phyloP scores from a whole-genome alignment of 2,797 vertebrate genomes.

The Channallabes apus region DNA sequence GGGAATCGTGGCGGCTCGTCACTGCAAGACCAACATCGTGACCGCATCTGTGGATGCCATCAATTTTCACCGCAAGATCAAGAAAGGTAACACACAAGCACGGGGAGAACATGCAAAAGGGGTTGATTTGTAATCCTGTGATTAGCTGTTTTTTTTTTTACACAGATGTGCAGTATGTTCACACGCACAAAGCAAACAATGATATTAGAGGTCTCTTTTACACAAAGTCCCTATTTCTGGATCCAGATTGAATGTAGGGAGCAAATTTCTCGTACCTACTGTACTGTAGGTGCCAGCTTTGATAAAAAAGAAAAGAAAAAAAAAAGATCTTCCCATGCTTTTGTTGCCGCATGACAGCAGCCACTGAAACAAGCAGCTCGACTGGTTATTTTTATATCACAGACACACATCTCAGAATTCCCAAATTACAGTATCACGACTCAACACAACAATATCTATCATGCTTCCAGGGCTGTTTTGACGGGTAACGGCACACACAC shows the following conservation, averaged over 20 bases:
- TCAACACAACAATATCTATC: slow-evolving; percentile 15
- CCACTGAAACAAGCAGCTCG: slow-evolving; percentile 4
- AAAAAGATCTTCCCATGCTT: slow-evolving; percentile 8
- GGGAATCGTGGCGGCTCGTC: slow-evolving; percentile 87
- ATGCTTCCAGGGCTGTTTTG: slow-evolving; percentile 19
- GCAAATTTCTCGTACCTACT: background rate
- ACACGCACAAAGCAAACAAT: background rate
- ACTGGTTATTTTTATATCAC: slow-evolving; percentile 32
- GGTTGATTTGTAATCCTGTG: background rate
- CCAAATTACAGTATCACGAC: slow-evolving; percentile 26
- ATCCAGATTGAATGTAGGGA: background rate
- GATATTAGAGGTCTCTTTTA: background rate
- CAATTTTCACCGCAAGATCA: slow-evolving; percentile 94
- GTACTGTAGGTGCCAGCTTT: slow-evolving; percentile 13
- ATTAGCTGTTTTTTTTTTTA: background rate
- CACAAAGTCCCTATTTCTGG: background rate
- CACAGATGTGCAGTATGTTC: background rate
- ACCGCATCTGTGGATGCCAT: slow-evolving; percentile 93
- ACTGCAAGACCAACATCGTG: slow-evolving; percentile 94
- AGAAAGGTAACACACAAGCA: slow-evolving; percentile 77
- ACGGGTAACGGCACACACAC: slow-evolving; percentile 25
- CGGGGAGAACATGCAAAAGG: background rate
- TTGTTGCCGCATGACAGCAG: background rate
- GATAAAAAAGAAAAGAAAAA: slow-evolving; percentile 1
- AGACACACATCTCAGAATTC: slow-evolving; percentile 25